These are phyloP conservation scores for Bagarius yarrelli DNA, from an alignment of 2,113 vertebrate species.

Conservation along the genomic window DNA sequence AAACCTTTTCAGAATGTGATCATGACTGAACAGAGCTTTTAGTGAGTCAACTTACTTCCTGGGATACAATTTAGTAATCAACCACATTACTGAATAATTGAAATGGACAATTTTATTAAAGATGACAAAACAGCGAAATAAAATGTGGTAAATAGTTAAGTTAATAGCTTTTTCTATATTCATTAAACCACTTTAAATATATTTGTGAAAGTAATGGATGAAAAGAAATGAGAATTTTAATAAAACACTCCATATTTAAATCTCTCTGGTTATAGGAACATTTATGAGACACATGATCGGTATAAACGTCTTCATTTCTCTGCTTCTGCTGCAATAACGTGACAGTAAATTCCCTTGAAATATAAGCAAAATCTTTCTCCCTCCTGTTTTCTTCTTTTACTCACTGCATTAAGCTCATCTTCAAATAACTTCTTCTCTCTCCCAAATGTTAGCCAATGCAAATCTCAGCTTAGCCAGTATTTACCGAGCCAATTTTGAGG, in stretches of 20 bases:
- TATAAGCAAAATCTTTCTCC: slow-evolving; percentile 37
- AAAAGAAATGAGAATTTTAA: neutral
- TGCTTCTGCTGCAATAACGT: slow-evolving; percentile 15
- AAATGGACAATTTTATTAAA: neutral
- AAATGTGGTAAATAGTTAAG: neutral
- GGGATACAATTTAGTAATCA: slow-evolving; percentile 7
- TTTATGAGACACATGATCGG: slow-evolving; percentile 3
- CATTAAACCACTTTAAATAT: neutral
- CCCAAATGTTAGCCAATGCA: slow-evolving; percentile 58
- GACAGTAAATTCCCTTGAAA: slow-evolving; percentile 31
- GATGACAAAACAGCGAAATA: neutral
- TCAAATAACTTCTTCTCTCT: slow-evolving; percentile 51
- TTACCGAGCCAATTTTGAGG: slow-evolving; percentile 55
- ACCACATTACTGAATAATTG: neutral
- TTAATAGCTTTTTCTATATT: neutral
- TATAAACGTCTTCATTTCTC: slow-evolving; percentile 13
- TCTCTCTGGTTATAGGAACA: slow-evolving; percentile 19
- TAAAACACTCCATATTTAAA: slow-evolving; percentile 18
- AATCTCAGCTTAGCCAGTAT: slow-evolving; percentile 56
- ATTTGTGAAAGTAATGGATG: neutral
- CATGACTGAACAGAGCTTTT: slow-evolving; percentile 21
- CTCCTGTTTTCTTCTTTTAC: slow-evolving; percentile 36
- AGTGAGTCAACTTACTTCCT: neutral
- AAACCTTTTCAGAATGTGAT: neutral
- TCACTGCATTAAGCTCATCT: slow-evolving; percentile 48